These are phyloP conservation scores for Mya arenaria DNA, from an alignment of 1,140 invertebrate species.

Conservation along the genomic window DNA sequence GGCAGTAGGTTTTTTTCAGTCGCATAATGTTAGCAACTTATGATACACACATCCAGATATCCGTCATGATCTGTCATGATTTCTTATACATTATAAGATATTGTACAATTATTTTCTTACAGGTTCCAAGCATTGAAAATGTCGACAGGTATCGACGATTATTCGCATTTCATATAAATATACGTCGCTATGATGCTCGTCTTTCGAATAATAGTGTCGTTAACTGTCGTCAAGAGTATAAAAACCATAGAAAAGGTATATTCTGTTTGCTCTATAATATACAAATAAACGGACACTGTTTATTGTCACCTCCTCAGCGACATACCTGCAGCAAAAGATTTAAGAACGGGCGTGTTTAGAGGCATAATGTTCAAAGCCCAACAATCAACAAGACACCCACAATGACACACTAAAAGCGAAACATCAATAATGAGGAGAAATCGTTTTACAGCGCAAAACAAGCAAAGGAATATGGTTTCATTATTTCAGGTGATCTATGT, in stretches of 20 bases:
- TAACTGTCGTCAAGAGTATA: constrained; percentile 21
- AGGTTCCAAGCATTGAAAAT: constrained; percentile 34
- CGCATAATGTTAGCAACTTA: no score
- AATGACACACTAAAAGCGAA: not conserved
- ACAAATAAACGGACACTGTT: not conserved
- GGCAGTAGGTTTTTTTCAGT: constrained; percentile 41
- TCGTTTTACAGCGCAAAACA: not conserved
- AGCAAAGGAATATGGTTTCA: not conserved
- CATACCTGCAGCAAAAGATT: not conserved
- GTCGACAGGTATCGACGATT: constrained; percentile 24
- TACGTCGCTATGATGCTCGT: constrained; percentile 23
- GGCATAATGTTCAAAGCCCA: not conserved
- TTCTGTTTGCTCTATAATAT: not conserved
- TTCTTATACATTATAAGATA: not conserved
- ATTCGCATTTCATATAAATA: not conserved
- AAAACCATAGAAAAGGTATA: constrained; percentile 44
- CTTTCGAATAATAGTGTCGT: constrained; percentile 1
- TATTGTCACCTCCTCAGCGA: not conserved
- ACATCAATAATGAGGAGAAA: not conserved
- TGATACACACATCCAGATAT: not conserved
- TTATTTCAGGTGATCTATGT: constrained; percentile 22
- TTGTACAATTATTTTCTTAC: not conserved
- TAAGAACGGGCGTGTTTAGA: no score
- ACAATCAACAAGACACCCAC: not conserved
- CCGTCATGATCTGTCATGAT: not conserved